phyloP scores from a whole-genome alignment of 2,888 invertebrate species.

The Clunio marinus region DNA sequence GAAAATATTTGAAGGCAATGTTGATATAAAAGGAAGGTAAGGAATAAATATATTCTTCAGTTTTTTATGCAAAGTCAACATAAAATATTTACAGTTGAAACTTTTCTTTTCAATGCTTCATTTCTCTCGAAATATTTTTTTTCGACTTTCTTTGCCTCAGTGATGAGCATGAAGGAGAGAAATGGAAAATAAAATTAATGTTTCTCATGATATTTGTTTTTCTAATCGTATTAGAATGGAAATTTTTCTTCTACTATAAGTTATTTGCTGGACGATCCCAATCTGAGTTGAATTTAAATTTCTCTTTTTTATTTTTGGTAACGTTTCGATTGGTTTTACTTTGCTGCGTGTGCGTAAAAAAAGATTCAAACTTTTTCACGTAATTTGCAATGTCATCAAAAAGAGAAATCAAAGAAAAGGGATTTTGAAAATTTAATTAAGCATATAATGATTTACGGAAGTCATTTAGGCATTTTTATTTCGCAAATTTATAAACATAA shows the following conservation, averaged over 20 bases:
- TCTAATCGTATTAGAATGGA: constrained; percentile 22
- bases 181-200: constrained; percentile 32
- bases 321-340: neutral
- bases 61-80: constrained; percentile 31
- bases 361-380: too few relatives aligned
- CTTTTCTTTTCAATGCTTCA: neutral
- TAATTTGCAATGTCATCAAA: too few relatives aligned
- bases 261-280: neutral
- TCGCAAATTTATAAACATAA: too few relatives aligned
- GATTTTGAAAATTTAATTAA: too few relatives aligned
- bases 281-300: constrained; percentile 8
- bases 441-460: too few relatives aligned
- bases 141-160: neutral
- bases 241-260: constrained; percentile 23
- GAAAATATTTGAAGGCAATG: neutral
- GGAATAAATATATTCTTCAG: neutral
- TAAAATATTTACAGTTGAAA: constrained; percentile 11
- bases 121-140: constrained; percentile 7
- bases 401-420: too few relatives aligned
- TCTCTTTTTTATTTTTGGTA: neutral
- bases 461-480: too few relatives aligned
- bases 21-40: neutral
- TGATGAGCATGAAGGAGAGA: neutral
- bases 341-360: neutral
- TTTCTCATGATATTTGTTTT: constrained; percentile 33